phyloP scores from a whole-genome alignment of 2,797 vertebrate genomes.

The Coccyzus lansbergi region DNA sequence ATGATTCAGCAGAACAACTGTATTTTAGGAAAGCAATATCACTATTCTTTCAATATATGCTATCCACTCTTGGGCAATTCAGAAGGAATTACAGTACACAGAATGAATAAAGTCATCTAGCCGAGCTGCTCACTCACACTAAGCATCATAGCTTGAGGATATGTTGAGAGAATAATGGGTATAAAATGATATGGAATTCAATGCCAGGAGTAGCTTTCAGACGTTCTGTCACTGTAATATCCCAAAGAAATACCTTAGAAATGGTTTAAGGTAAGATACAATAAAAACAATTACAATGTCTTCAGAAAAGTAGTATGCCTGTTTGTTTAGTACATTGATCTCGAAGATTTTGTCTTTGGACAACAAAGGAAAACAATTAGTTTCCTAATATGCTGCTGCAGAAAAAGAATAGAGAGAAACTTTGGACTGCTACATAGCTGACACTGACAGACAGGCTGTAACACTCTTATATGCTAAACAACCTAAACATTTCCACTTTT shows the following conservation, averaged over 20 bases:
- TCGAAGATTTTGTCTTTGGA: background rate
- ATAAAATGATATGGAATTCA: background rate
- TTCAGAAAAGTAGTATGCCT: background rate
- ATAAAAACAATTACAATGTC: background rate
- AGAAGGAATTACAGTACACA: background rate
- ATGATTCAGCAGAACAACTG: background rate
- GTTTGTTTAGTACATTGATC: background rate
- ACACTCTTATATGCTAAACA: background rate
- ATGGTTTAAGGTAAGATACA: background rate
- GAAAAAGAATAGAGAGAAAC: background rate
- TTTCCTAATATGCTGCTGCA: background rate
- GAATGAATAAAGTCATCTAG: background rate
- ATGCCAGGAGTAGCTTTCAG: background rate
- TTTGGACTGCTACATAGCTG: background rate
- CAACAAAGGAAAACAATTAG: fast-evolving
- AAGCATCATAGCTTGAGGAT: background rate
- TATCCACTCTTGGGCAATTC: background rate
- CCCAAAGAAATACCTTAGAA: background rate
- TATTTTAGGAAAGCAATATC: background rate
- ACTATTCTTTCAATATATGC: background rate
- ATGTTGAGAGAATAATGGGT: background rate
- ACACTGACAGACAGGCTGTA: background rate
- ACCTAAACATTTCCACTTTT: background rate
- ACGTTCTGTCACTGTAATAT: background rate
- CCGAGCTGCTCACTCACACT: background rate